These are phyloP conservation scores for Ondatra zibethicus DNA, from an alignment of 2,113 vertebrate genomes.

Conservation along the genomic window DNA sequence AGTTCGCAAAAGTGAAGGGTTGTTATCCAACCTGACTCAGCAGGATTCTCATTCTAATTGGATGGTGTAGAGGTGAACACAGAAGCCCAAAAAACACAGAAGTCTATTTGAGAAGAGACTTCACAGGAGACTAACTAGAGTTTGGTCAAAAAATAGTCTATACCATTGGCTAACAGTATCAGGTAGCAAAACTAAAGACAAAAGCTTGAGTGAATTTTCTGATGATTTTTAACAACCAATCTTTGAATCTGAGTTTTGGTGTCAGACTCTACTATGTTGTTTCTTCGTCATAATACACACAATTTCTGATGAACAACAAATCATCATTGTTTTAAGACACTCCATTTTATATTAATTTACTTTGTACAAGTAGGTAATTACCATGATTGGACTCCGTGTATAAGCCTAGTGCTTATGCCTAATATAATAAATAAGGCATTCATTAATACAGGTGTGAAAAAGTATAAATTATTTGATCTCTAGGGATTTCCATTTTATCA, in stretches of 20 bases:
- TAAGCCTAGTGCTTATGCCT: background rate
- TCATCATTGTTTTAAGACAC: background rate
- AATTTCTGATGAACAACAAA: background rate
- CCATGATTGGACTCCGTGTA: background rate
- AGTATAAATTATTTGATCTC: background rate
- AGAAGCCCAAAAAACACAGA: background rate
- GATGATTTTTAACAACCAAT: background rate
- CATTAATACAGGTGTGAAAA: background rate
- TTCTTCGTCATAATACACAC: background rate
- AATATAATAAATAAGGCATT: background rate
- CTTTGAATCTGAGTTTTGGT: background rate
- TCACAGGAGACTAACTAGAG: background rate
- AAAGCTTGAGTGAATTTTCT: background rate
- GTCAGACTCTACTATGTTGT: background rate
- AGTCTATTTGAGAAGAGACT: background rate
- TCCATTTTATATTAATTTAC: background rate
- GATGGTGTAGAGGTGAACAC: background rate
- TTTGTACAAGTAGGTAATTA: background rate
- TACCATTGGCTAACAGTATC: background rate
- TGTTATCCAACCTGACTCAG: background rate
- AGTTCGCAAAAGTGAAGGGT: background rate
- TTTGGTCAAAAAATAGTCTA: background rate
- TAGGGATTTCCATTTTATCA: background rate
- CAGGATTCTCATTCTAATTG: background rate
- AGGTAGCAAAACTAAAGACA: background rate